Base-by-base conservation (phyloP, 2,113 vertebrate species). In the Seriola dumerili region DNA sequence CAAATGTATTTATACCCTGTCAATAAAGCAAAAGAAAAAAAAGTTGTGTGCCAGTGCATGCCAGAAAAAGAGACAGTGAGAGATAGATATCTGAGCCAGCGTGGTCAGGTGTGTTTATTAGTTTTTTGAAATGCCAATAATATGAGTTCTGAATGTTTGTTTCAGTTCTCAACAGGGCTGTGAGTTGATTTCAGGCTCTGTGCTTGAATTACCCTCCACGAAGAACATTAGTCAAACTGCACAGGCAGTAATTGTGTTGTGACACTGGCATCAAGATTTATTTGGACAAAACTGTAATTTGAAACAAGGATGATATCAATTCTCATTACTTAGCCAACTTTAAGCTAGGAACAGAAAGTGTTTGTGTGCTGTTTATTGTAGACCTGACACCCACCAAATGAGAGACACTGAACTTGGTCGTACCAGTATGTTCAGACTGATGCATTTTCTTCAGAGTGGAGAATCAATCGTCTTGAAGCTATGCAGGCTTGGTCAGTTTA, bases 391-490 rank as follows among this genome's bases (percentile, higher is more conserved):
- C 58, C 8, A 74, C 40, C 62, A n/a, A 17, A 57, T 68, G 21
- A 74, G 34, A 54, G 42, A 14, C 29, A 40, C 68, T 69, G 77
- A 81, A 62, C 71, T 85, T 76, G 65, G 64, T 59, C 25, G 78
- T 25, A 11, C 11, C 58, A 72, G 23, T 73, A 23, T 81, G 34
- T 36, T 68, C 57, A 69, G 50, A 17, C 29, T 83, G 62, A 84
- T 84, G 81, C 50, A 65, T 69, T 84, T 74, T 67, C 58, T n/a
- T 21, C 69, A 50, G 70, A 76, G 63, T 40, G 34, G 29, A 63
- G 70, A 79, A 86, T 89, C 54, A 57, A 90, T 87, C 10, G 61
- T 38, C 42, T 34, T 79, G 44, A 72, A 64, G 68, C 50, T 69
- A 63, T 38, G 17, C 29, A 59, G n/a, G 68, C 48, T 52, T 21